Base-by-base conservation (phyloP, 92 coral and sea anemone genomes). In the Zoanthus sansibaricus region DNA sequence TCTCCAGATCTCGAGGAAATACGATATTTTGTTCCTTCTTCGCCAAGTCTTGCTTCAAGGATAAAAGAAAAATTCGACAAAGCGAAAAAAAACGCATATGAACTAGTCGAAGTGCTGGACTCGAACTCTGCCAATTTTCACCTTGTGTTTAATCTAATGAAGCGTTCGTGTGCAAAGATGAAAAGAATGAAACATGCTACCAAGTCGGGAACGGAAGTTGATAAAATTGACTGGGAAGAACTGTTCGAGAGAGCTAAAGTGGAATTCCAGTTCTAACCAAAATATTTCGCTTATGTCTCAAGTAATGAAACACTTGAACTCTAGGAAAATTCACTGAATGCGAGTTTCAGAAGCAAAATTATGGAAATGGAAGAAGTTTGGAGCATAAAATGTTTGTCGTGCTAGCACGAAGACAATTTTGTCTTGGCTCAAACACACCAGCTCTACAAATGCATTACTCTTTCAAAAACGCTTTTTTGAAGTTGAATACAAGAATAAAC, bases 1-100 rank as follows among this genome's bases (percentile, higher is more conserved):
- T 80, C 85, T 71, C 52, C 74, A 16, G 66, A 80, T 66, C 85
- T 80, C 46, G 85, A 80, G 66, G 58, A 80, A 48, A 47, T 80
- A 20, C 75, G 85, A 64, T 80, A 80, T 49, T 80, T 80, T 33
- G 75, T 64, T 4, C 75, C 73, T 2, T 45, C 32, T 15, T n/a
- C 58, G 7, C 75, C 54, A 20, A 80, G 85, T 13, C 66, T 80
- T 66, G 25, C 74, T 9, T 80, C 85, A 20, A 70, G 75, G 42
- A n/a, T 80, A 18, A 80, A 66, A 80, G 73, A 66, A n/a, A 80
- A 80, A 49, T 21, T 80, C 17, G 85, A 64, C 7, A 80, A 80
- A 18, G 85, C 73, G 14, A 80, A 64, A 47, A 80, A 21, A 66
- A 66, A 37, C 44, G 85, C 85, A 16, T 11, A n/a, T 12, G 85